phyloP scores from a whole-genome alignment of 1,140 invertebrate species.

The Drosophila bocqueti region DNA sequence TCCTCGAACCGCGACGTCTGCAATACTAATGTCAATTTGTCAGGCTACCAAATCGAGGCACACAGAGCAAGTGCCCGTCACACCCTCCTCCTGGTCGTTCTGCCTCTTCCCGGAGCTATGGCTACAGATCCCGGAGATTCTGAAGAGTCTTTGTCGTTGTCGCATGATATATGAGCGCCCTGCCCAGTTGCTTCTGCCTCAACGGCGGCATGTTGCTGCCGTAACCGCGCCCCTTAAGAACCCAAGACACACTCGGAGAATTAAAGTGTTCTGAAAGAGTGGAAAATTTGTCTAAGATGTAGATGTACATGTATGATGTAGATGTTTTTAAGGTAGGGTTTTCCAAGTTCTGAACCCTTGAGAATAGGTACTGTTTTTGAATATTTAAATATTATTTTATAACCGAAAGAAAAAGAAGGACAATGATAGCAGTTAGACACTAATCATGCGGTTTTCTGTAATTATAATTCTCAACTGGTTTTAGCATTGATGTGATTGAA shows the following conservation, averaged over 20 bases:
- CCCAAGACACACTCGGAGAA: constrained; percentile 34
- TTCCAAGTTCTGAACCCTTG: not conserved
- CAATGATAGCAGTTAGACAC: not conserved
- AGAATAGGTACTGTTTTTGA: too few species aligned
- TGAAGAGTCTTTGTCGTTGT: constrained; percentile 70
- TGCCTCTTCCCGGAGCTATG: constrained; percentile 41
- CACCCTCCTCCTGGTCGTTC: constrained; percentile 32
- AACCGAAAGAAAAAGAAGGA: not conserved
- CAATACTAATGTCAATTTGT: constrained; percentile 79
- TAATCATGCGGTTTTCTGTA: not conserved
- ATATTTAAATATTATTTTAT: not conserved
- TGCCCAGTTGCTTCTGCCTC: constrained; percentile 53
- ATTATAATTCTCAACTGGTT: not conserved
- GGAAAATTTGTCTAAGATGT: too few species aligned
- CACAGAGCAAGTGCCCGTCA: constrained; percentile 48
- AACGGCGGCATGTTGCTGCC: constrained; percentile 5
- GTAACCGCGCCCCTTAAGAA: constrained; percentile 60
- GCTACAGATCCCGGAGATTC: constrained; percentile 61
- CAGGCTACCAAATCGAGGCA: constrained; percentile 73
- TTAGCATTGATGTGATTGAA: too few species aligned
- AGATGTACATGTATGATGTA: too few species aligned
- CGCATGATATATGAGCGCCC: constrained; percentile 78
- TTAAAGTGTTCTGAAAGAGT: not conserved
- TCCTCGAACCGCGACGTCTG: constrained; percentile 49
- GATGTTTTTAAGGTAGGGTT: not conserved